Evolutionary conservation across 2,888 invertebrate genomes (phyloP).

Genomic region (Morpho helenor): DNA sequence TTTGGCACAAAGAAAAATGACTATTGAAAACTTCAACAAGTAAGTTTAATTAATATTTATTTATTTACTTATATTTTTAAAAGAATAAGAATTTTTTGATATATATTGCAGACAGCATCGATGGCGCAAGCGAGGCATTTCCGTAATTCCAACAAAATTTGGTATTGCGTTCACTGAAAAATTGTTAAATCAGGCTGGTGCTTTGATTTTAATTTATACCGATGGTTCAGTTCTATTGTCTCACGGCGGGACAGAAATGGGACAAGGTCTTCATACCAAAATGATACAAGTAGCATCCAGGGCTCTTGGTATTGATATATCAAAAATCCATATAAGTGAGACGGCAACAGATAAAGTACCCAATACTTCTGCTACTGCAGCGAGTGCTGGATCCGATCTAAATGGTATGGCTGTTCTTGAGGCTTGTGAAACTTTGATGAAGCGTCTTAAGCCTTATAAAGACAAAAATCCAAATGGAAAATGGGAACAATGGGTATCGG

Average conservation of each 20-base stretch:
- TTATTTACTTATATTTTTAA: constrained; percentile 36
- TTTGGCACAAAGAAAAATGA: constrained; percentile 76
- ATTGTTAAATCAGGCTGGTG: constrained; percentile 91
- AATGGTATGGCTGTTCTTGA: constrained; percentile 94
- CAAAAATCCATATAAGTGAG: constrained; percentile 89
- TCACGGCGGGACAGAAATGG: constrained; percentile 98
- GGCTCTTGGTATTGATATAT: constrained; percentile 82
- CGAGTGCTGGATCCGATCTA: constrained; percentile 92
- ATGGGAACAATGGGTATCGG: constrained; percentile 91
- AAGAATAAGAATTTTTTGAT: background rate
- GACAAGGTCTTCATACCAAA: constrained; percentile 97
- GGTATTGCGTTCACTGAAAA: constrained; percentile 89
- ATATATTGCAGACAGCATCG: constrained; percentile 81
- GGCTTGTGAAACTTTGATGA: constrained; percentile 87
- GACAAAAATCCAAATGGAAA: constrained; percentile 85
- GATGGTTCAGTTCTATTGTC: constrained; percentile 93
- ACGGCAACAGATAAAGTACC: constrained; percentile 95
- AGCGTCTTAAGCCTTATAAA: constrained; percentile 86
- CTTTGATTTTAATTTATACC: constrained; percentile 90
- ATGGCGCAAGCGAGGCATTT: constrained; percentile 92
- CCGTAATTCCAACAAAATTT: constrained; percentile 90
- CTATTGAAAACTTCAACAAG: constrained; percentile 86
- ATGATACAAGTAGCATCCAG: constrained; percentile 95
- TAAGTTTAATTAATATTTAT: constrained; percentile 40
- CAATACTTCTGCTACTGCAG: constrained; percentile 94